Evolutionary conservation across 2,113 vertebrate species (phyloP).

Genomic region (Myrmecophaga tridactyla): DNA sequence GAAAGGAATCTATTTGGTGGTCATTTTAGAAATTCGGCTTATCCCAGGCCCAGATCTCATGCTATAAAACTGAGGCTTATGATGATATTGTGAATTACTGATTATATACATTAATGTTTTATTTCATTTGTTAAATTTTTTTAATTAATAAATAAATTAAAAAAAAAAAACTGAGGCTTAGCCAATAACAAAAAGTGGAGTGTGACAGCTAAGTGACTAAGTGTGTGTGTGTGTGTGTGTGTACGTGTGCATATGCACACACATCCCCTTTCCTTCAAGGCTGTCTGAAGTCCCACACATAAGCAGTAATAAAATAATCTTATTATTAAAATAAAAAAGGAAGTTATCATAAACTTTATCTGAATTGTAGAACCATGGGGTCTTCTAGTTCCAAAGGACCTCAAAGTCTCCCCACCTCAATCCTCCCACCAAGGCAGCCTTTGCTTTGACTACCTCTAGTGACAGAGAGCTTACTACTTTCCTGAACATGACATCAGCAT

Average conservation of each 20-base stretch:
- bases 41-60: neutral
- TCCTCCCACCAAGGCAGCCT: neutral
- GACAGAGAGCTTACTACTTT: neutral
- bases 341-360: neutral
- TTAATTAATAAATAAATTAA: too few relatives aligned
- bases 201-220: neutral
- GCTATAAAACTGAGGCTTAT: neutral
- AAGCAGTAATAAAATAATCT: neutral
- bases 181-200: neutral
- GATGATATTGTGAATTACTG: too few relatives aligned
- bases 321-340: neutral
- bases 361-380: neutral
- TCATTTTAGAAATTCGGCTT: neutral
- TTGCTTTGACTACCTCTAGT: neutral
- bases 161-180: neutral
- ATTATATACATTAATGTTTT: too few relatives aligned
- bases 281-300: neutral
- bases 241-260: too few relatives aligned
- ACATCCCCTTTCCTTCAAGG: neutral
- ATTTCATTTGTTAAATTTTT: too few relatives aligned
- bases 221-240: neutral
- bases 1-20: neutral
- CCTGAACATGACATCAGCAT: neutral
- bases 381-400: neutral
- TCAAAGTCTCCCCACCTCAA: neutral